Evolutionary conservation across 2,113 vertebrate genomes (phyloP), one percentile per base, ranked within the genome.

Genomic region (Leptosomus discolor): DNA sequence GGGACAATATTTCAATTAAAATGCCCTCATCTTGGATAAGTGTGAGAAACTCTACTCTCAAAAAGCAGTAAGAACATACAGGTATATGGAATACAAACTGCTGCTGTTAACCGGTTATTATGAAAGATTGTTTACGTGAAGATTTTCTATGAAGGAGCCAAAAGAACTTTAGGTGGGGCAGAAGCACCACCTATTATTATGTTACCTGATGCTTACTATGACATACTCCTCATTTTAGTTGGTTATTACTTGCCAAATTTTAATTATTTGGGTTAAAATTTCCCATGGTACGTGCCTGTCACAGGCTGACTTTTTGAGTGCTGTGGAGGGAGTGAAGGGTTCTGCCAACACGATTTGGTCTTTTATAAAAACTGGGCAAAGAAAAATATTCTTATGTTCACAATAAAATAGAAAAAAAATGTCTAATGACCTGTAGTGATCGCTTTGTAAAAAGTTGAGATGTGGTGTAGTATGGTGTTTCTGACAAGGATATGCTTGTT

Each of bases 151-250:
- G 81, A 97, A 94, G 89, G 58, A 95, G 95, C 91, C 95, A 96
- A 94, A 95, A 94, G 91, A 94, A 85, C 84, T 95, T 85, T 57
- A 97, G 95, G 92, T 87, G 94, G 97, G 94, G 96, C 95, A 85
- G 92, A 90, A 95, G 57, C 95, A 82, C 83, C 65, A 71, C 94
- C 97, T 96, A 43, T 92, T 85, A 96, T 97, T 94, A 94, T 79
- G 84, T 94, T 97, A 85, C 94, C 80, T 91, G 89, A 18, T 95
- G 89, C 88, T 94, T 53, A 64, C 73, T 85, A 3, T 95, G 90
- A 69, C 92, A 74, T 88, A 70, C 11, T 65, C 39, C 67, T 90
- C 26, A 20, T 93, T 93, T 93, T 71, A 76, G 45, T 88, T 58
- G 32, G 30, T 68, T 87, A 50, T 57, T 78, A 27, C 78, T 94